Evolutionary conservation across 1,140 invertebrate species (phyloP).

Genomic region (Bacillus rossius): DNA sequence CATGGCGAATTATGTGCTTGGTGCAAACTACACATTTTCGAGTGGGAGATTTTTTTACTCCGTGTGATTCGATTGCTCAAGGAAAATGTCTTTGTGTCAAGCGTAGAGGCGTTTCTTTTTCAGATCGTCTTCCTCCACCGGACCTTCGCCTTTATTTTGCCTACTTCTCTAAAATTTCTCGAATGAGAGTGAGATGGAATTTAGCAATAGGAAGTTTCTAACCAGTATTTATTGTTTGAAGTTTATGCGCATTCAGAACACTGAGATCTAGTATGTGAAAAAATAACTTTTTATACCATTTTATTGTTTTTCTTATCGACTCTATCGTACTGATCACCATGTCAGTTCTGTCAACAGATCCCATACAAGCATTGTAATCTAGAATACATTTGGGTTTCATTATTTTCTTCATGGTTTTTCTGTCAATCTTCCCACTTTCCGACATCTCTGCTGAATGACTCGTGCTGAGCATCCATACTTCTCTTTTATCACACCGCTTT

Average conservation of each 20-base stretch:
- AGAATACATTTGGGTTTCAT: conserved; percentile 25
- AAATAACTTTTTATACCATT: conserved; percentile 31
- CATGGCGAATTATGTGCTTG: conserved; percentile 8
- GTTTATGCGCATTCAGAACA: conserved; percentile 12
- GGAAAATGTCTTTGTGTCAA: conserved; percentile 7
- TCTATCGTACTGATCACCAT: conserved; percentile 10
- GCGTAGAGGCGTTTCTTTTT: not conserved
- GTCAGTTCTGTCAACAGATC: conserved; percentile 25
- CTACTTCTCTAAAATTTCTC: not conserved
- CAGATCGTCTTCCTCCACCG: not conserved
- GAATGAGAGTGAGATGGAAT: not conserved
- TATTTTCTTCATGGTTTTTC: conserved; percentile 16
- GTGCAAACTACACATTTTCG: conserved; percentile 16
- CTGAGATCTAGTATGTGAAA: conserved; percentile 22
- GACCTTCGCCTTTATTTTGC: not conserved
- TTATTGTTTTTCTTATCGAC: conserved; percentile 21
- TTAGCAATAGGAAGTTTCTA: not conserved
- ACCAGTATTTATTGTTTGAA: not conserved
- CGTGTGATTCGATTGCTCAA: not conserved
- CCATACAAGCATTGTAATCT: conserved; percentile 31
- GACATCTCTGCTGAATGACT: conserved; percentile 12
- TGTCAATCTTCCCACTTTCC: conserved; percentile 16
- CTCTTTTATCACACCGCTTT: conserved; percentile 24
- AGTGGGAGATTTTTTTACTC: conserved; percentile 6
- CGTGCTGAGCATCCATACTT: conserved; percentile 19